Percentiles rank a stretch among this genome's conserved stretches.
Conservation (phyloP, 2,888 invertebrate genomes). For the Idaea straminata region DNA sequence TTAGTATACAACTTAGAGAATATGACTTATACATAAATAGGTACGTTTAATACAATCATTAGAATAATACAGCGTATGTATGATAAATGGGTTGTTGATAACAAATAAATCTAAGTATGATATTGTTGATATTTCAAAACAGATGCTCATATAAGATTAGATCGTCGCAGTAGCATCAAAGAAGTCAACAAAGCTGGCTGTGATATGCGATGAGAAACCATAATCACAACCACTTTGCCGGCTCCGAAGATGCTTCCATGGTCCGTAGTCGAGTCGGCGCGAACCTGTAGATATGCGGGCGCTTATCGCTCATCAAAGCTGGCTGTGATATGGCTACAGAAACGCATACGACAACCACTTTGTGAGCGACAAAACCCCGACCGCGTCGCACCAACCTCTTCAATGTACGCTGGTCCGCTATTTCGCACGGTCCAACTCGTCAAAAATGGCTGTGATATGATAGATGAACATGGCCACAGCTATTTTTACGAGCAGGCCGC, state of each 20-base stretch:
- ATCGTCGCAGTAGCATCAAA: conserved; percentile 10
- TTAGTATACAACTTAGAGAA: too few relatives aligned
- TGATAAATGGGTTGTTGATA: too few relatives aligned
- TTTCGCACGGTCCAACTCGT: conserved; percentile 88
- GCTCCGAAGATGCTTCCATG: conserved; percentile 49
- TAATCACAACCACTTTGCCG: conserved; percentile 93
- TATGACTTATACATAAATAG: too few relatives aligned
- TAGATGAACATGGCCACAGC: conserved; percentile 84
- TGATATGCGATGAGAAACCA: conserved; percentile 90
- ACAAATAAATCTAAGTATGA: too few relatives aligned
- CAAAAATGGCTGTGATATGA: conserved; percentile 98
- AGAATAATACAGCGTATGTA: too few relatives aligned
- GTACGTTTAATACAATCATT: too few relatives aligned
- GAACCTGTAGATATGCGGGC: conserved; percentile 12
- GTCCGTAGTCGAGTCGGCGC: conserved; percentile 3
- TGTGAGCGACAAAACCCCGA: conserved; percentile 84
- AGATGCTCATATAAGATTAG: not conserved
- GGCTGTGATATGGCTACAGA: conserved; percentile 93
- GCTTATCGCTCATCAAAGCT: conserved; percentile 95
- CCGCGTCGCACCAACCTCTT: conserved; percentile 15
- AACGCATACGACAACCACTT: conserved; percentile 93
- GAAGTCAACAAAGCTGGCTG: conserved; percentile 89
- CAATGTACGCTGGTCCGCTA: conserved; percentile 22
- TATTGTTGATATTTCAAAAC: not conserved
- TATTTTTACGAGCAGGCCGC: conserved; percentile 87